Evolutionary conservation across 2,888 invertebrate species (phyloP).

Genomic region (Cancer borealis): DNA sequence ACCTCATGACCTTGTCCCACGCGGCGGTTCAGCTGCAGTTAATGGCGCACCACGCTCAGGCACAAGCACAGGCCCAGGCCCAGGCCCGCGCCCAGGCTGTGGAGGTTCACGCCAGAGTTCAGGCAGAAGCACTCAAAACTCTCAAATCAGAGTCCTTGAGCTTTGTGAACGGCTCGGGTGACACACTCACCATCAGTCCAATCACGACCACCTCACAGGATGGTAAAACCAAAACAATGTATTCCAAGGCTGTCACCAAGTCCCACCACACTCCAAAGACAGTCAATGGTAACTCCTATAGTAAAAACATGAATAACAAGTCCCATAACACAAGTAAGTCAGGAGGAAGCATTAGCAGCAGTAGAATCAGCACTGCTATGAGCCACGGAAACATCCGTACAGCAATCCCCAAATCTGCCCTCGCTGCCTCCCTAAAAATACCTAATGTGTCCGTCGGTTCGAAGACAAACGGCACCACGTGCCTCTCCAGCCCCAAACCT

Average conservation of each 20-base stretch:
- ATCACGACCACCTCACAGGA: constrained; percentile 60
- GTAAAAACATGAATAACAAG: constrained; percentile 54
- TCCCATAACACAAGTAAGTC: constrained; percentile 65
- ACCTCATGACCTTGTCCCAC: constrained; percentile 75
- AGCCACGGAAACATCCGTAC: constrained; percentile 59
- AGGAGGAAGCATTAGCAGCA: constrained; percentile 51
- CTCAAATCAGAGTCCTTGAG: constrained; percentile 73
- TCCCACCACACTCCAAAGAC: constrained; percentile 52
- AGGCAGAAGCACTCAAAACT: constrained; percentile 67
- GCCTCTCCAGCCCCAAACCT: constrained; percentile 38
- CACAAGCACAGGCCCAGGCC: constrained; percentile 80
- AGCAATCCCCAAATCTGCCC: constrained; percentile 60
- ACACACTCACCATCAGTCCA: constrained; percentile 76
- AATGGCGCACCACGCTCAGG: constrained; percentile 83
- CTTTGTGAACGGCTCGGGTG: constrained; percentile 74
- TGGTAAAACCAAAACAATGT: constrained; percentile 51
- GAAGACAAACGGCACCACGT: constrained; percentile 53
- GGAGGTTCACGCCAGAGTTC: constrained; percentile 64
- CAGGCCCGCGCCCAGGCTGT: constrained; percentile 68
- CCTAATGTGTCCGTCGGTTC: constrained; percentile 64
- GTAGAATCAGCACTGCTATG: constrained; percentile 38
- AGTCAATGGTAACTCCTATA: constrained; percentile 58
- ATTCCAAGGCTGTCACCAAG: constrained; percentile 56
- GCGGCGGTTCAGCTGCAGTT: constrained; percentile 75
- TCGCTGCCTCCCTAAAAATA: constrained; percentile 67